Conservation (phyloP, 2,113 vertebrate genomes). For the Grantiella picta region DNA sequence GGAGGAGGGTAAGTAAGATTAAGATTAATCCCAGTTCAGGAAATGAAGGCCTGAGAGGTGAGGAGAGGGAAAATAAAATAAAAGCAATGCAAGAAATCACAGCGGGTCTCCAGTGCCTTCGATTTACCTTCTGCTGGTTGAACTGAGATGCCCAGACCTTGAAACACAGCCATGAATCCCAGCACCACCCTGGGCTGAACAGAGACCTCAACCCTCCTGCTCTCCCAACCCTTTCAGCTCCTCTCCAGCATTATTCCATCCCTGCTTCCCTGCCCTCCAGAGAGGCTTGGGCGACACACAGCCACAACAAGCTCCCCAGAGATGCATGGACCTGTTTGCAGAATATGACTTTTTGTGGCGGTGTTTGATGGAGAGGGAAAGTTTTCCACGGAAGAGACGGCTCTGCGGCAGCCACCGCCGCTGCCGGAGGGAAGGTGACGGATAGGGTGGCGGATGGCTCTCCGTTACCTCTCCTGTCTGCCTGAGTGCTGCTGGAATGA, state of each 20-base stretch:
- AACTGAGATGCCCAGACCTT: neutral
- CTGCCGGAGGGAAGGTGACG: constrained; percentile 33
- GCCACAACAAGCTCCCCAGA: neutral
- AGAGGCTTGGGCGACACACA: neutral
- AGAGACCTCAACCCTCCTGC: neutral
- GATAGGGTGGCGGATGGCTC: neutral
- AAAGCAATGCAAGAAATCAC: neutral
- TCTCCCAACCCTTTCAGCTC: rapidly evolving
- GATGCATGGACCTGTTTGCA: neutral
- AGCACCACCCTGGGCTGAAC: neutral
- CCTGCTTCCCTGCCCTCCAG: neutral
- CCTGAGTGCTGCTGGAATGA: constrained; percentile 28
- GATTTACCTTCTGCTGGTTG: neutral
- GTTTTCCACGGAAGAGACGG: neutral
- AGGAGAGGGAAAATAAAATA: neutral
- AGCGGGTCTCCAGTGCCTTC: neutral
- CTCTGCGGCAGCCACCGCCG: neutral
- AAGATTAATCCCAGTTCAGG: neutral
- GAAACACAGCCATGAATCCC: neutral
- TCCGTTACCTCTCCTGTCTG: constrained; percentile 7
- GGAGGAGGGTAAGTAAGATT: neutral
- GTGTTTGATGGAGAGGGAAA: constrained; percentile 48
- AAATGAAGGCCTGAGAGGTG: neutral
- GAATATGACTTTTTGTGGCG: neutral
- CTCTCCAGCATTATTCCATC: neutral